phyloP scores from a whole-genome alignment of 2,113 vertebrate genomes.

The Choloepus hoffmanni region DNA sequence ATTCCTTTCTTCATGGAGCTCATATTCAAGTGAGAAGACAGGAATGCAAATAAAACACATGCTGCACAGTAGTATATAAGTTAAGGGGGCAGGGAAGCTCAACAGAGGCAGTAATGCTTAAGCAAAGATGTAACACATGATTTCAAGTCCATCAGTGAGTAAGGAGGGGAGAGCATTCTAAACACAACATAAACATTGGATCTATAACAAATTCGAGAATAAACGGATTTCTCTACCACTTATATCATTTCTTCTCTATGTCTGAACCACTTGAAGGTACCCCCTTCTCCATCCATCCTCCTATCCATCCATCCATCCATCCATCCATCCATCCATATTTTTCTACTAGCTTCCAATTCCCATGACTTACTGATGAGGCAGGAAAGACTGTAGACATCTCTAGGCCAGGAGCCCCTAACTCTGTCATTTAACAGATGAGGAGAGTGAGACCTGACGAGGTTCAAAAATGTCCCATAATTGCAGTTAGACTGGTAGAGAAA shows the following conservation, averaged over 20 bases:
- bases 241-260: not conserved
- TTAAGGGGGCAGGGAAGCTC: not conserved
- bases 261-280: not conserved
- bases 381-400: not conserved
- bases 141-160: not conserved
- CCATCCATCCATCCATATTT: not conserved
- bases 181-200: not conserved
- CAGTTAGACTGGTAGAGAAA: not conserved
- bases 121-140: not conserved
- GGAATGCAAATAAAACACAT: conserved; percentile 24
- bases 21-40: conserved; percentile 19
- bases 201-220: not conserved
- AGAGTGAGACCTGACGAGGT: not conserved
- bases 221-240: not conserved
- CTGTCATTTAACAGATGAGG: not conserved
- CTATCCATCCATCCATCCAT: not conserved
- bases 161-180: not conserved
- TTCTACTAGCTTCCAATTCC: not conserved
- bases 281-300: not conserved
- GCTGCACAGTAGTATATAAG: conserved; percentile 1
- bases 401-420: not conserved
- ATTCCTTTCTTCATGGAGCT: not conserved
- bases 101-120: not conserved
- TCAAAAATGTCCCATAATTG: not conserved
- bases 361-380: not conserved